These are phyloP conservation scores for Rhabdomys dilectus DNA, from an alignment of 2,113 vertebrate genomes.

Conservation along the genomic window DNA sequence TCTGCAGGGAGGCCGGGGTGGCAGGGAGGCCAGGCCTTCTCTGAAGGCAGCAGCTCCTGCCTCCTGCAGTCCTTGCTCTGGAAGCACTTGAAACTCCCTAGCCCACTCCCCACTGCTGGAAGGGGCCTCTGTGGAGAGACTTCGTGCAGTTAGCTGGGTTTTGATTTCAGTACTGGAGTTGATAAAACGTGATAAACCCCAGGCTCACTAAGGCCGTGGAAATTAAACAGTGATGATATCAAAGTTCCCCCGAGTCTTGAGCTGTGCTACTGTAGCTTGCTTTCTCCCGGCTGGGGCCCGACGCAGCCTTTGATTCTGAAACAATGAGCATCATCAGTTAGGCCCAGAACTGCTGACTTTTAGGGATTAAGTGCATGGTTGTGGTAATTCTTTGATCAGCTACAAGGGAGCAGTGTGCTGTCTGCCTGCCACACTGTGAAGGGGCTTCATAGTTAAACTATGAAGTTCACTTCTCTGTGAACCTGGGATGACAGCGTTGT, in stretches of 20 bases:
- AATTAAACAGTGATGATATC: constrained; percentile 84
- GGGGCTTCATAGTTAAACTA: constrained; percentile 55
- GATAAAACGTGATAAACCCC: constrained; percentile 79
- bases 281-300: constrained; percentile 67
- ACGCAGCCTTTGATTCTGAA: constrained; percentile 81
- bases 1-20: background rate
- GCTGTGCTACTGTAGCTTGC: constrained; percentile 73
- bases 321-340: constrained; percentile 77
- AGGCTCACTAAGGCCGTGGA: constrained; percentile 71
- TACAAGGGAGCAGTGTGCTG: constrained; percentile 54
- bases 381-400: constrained; percentile 75
- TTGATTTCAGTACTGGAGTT: constrained; percentile 78
- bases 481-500: constrained; percentile 30
- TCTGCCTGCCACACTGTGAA: background rate
- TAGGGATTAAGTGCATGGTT: constrained; percentile 68
- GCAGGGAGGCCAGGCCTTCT: constrained; percentile 3
- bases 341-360: constrained; percentile 70
- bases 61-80: background rate
- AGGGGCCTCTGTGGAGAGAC: constrained; percentile 25
- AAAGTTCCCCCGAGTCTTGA: constrained; percentile 79
- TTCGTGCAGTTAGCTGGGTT: constrained; percentile 69
- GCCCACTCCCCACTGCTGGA: background rate
- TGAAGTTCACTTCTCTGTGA: constrained; percentile 66
- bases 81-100: constrained; percentile 48
- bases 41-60: constrained; percentile 54